Base-by-base conservation (phyloP, 2,888 invertebrate species). In the Andrena chrysosceles region DNA sequence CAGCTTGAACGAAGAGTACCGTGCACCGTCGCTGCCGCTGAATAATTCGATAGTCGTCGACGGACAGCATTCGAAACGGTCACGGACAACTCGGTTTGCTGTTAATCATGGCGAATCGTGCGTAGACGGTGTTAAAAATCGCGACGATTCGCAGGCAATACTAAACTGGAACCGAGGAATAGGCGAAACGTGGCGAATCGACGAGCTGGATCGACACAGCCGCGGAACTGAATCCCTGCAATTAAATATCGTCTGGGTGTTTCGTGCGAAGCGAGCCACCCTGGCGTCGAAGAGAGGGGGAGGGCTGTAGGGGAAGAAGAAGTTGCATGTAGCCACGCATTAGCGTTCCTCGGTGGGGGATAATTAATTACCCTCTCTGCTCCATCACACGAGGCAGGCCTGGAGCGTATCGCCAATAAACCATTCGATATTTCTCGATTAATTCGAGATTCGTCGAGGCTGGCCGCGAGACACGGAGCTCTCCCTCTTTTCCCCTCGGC, bases 371-470 rank as follows among this genome's bases (percentile, higher is more conserved):
- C 52, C 83, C 54, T 33, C n/a, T 20, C 31, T 60, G 56, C 66
- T 83, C 70, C 66, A 77, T 70, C 74, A 63, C 48, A 31, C 70
- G 54, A n/a, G 56, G 64, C 56, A 33, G 62, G 54, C 26, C 54
- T 4, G n/a, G 64, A 72, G 66, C 68, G 72, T 72, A 82, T 82
- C 72, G 83, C 56, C 83, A 83, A 83, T 83, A 83, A 83, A 83
- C 66, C 73, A 83, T 77, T 82, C 83, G 83, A 83, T 83, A 83
- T 77, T 83, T 83, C 83, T 83, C 77, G 83, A 84, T 84, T 84
- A 84, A 84, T 84, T 84, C 84, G 56, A 83, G 84, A 84, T 84
- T 80, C 84, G 79, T 76, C 69, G 54, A n/a, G 56, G 54, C 72
- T 63, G 54, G 56, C 68, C 56, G 49, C 33, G 73, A 69, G 73